These are phyloP conservation scores for Drosophila niveifrons DNA, from an alignment of 2,888 invertebrate species.

Conservation along the genomic window DNA sequence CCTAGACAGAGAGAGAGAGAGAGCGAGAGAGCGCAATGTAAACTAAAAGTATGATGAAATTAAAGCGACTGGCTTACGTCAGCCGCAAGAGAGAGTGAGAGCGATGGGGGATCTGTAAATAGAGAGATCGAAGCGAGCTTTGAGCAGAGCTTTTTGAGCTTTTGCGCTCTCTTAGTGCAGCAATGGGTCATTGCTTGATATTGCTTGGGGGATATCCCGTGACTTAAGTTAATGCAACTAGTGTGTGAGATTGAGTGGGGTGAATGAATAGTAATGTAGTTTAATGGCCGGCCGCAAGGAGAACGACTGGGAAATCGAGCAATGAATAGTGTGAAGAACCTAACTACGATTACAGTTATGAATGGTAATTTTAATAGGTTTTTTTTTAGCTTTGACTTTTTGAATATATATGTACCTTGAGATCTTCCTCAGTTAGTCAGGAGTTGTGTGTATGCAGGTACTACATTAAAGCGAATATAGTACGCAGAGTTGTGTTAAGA, in stretches of 20 bases:
- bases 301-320: constrained; percentile 11
- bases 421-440: constrained; percentile 85
- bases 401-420: constrained; percentile 82
- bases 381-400: constrained; percentile 39
- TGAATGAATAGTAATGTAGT: constrained; percentile 11
- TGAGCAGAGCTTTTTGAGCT: constrained; percentile 35
- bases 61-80: constrained; percentile 44
- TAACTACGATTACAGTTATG: constrained; percentile 38
- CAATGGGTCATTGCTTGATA: constrained; percentile 28
- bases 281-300: constrained; percentile 10
- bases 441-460: constrained; percentile 74
- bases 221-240: constrained; percentile 17
- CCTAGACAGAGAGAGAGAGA: background rate
- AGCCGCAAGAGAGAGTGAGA: constrained; percentile 18
- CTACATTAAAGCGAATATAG: constrained; percentile 62
- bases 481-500: constrained; percentile 49
- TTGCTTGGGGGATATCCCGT: constrained; percentile 13
- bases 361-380: constrained; percentile 47
- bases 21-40: constrained; percentile 11
- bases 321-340: constrained; percentile 44
- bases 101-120: background rate
- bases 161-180: constrained; percentile 22
- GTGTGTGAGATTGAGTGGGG: constrained; percentile 34
- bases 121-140: constrained; percentile 28
- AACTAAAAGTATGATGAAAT: constrained; percentile 54